phyloP scores from a whole-genome alignment of 2,113 vertebrate species.

The Syngnathoides biaculeatus region DNA sequence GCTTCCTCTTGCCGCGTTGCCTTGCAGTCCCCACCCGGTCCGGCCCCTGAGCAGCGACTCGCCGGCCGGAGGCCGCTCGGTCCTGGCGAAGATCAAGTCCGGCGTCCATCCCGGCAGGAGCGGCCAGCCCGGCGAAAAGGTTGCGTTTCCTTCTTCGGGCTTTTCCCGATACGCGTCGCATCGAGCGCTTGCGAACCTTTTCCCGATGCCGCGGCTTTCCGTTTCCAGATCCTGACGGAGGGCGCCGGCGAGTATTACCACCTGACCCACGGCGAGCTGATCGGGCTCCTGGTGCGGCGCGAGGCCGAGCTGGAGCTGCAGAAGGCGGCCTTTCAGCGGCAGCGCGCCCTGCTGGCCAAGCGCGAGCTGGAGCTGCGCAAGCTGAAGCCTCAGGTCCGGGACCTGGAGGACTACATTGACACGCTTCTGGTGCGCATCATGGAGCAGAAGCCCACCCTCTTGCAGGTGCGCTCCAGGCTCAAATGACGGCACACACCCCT shows the following conservation, averaged over 20 bases:
- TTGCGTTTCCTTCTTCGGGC: conserved; percentile 23
- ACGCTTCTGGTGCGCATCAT: conserved; percentile 95
- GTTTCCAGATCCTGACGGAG: conserved; percentile 62
- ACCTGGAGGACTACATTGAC: conserved; percentile 97
- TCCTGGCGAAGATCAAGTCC: conserved; percentile 84
- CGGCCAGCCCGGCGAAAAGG: conserved; percentile 76
- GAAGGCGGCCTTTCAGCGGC: conserved; percentile 78
- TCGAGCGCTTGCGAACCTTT: too few species aligned
- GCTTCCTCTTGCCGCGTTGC: not conserved
- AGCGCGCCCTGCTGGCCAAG: conserved; percentile 81
- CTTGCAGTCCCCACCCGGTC: conserved; percentile 84
- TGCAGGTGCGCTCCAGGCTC: conserved; percentile 82
- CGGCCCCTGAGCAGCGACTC: conserved; percentile 80
- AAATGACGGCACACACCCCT: conserved; percentile 54
- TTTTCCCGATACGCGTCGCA: too few species aligned
- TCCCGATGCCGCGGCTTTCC: too few species aligned
- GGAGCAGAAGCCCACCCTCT: conserved; percentile 89
- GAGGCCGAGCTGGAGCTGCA: conserved; percentile 77
- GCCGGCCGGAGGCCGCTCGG: conserved; percentile 66
- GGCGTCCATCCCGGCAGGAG: conserved; percentile 76
- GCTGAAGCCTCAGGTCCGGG: conserved; percentile 81
- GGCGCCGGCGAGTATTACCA: conserved; percentile 88
- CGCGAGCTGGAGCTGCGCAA: conserved; percentile 83
- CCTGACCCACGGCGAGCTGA: conserved; percentile 90
- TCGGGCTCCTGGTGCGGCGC: conserved; percentile 83